Conservation (phyloP, 2,888 invertebrate species). For the Hoplodrina ambigua region DNA sequence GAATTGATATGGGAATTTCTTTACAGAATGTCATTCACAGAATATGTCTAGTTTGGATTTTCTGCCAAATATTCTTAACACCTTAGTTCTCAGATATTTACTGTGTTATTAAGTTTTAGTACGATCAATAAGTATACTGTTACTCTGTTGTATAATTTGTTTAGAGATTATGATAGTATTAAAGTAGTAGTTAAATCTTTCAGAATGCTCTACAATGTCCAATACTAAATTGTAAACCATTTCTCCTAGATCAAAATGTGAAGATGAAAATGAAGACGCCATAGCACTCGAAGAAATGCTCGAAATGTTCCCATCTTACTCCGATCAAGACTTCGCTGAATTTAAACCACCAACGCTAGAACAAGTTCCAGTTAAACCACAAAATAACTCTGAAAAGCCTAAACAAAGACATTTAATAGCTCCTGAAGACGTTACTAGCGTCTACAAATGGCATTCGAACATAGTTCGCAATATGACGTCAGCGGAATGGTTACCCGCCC, state of each 20-base stretch:
- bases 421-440: slow-evolving; percentile 90
- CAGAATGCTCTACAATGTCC: no score
- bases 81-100: no score
- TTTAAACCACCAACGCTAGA: slow-evolving; percentile 90
- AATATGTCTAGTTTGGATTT: no score
- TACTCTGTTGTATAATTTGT: no score
- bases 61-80: no score
- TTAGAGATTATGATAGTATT: no score
- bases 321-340: slow-evolving; percentile 93
- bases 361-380: slow-evolving; percentile 79
- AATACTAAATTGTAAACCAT: no score
- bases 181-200: no score
- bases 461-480: slow-evolving; percentile 90
- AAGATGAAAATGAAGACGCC: slow-evolving; percentile 93
- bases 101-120: no score
- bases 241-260: slow-evolving; percentile 90
- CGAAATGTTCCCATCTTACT: slow-evolving; percentile 93
- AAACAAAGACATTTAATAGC: slow-evolving; percentile 80
- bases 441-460: slow-evolving; percentile 91
- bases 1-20: no score
- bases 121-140: no score
- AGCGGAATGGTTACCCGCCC: slow-evolving; percentile 91
- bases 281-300: slow-evolving; percentile 92
- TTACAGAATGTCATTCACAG: no score
- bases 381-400: slow-evolving; percentile 62